Evolutionary conservation across 1,140 invertebrate genomes (phyloP), one percentile per base, ranked within the genome.

Genomic region (Musca domestica): DNA sequence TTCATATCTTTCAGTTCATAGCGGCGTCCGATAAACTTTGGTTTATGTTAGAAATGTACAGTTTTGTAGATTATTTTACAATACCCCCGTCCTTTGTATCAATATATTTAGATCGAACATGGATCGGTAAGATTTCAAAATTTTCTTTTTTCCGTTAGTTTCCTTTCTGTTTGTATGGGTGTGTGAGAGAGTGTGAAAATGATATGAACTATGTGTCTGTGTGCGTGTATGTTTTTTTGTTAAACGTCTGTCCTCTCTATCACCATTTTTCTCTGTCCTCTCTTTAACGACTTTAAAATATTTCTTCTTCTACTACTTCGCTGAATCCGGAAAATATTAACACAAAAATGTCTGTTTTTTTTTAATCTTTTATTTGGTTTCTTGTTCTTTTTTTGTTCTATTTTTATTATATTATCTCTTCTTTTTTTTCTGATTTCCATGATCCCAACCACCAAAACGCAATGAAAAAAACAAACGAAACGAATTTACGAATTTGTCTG

Each of bases 1-100:
- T 72, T 74, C 67, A 73, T 71, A 25, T 52, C 25, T 78, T 92
- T 77, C 88, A 99, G 96, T 99, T 99, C 94, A 98, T 99, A 90
- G 98, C 98, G 87, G 98, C 98, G 87, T 97, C 95, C 90, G 98
- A 99, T 90, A 99, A 99, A 91, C 90, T 99, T 85, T 99, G 96
- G 96, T 99, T 99, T 88, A 98, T 99, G 95, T 90, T 99, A 89
- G 98, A 99, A 88, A 93, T 99, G 89, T 99, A 99, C 88, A 98
- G 96, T 83, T 98, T 99, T 88, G 98, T 99, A 88, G 98, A 99
- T 88, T 99, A 99, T 87, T 99, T 98, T 89, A 99, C 98, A 87
- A 99, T 99, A 90, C 98, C 98, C 87, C 98, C 98, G 87, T 99
- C 97, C 86, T 99, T 99, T 90, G 96, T 99, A 83, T 98, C 98